A percentile compares a stretch with the other conserved stretches of the same genome.
These are phyloP conservation scores for Drosophila truncata DNA, from an alignment of 1,140 invertebrate genomes.

Conservation along the genomic window DNA sequence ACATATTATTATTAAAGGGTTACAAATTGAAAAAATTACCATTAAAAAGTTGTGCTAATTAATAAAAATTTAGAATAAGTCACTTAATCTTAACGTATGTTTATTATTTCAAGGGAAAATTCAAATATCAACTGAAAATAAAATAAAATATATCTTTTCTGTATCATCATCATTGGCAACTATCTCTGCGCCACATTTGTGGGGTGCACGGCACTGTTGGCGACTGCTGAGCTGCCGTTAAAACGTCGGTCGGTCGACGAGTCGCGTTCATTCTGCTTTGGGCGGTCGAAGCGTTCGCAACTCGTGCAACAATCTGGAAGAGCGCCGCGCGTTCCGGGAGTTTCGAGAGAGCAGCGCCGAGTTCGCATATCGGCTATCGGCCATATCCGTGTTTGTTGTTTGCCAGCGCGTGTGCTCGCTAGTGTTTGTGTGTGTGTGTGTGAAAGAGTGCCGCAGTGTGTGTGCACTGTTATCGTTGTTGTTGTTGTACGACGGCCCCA, in stretches of 20 bases:
- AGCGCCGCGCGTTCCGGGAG: conserved; percentile 4
- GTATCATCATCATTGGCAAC: not conserved
- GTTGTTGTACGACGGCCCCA: conserved; percentile 50
- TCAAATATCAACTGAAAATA: too few species aligned
- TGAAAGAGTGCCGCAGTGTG: conserved; percentile 7
- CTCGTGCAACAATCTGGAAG: conserved; percentile 10
- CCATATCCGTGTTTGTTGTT: conserved; percentile 50
- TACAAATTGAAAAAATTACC: too few species aligned
- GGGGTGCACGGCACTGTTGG: conserved; percentile 39
- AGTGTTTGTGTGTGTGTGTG: conserved; percentile 24
- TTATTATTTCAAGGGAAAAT: too few species aligned
- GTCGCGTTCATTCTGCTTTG: conserved; percentile 71
- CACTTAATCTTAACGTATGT: too few species aligned
- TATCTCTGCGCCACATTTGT: conserved; percentile 33
- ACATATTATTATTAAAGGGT: too few species aligned
- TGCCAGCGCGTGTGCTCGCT: conserved; percentile 25
- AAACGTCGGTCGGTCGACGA: conserved; percentile 54
- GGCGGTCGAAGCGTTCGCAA: conserved; percentile 56
- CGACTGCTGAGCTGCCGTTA: conserved; percentile 47
- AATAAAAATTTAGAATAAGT: too few species aligned
- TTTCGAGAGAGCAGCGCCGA: conserved; percentile 23
- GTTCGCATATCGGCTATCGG: conserved; percentile 18
- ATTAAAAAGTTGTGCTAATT: too few species aligned
- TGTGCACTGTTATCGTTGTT: conserved; percentile 31
- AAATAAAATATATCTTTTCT: too few species aligned